Conservation (phyloP, 2,888 invertebrate species). For the Volucella bombylans region DNA sequence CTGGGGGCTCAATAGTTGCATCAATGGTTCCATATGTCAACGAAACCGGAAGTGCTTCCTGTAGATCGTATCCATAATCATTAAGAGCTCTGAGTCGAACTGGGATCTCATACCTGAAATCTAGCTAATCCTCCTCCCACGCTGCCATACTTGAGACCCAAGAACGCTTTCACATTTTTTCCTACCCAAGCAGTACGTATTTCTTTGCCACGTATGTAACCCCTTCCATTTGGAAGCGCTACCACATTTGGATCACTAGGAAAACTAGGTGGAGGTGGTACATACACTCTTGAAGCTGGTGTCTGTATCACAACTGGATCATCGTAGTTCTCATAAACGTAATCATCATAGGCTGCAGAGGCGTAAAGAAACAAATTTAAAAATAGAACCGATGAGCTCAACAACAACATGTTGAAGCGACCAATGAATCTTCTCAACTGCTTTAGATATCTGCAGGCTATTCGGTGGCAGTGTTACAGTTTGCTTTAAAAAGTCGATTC, state of each 20-base stretch:
- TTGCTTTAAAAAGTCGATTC: slow-evolving; percentile 3
- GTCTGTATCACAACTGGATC: background rate
- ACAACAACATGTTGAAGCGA: slow-evolving; percentile 27
- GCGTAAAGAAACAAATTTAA: background rate
- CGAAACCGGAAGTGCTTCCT: slow-evolving; percentile 36
- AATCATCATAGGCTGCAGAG: slow-evolving; percentile 20
- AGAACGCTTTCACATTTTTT: slow-evolving; percentile 78
- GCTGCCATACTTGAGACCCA: slow-evolving; percentile 79
- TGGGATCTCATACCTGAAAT: slow-evolving; percentile 77
- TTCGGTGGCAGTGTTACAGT: background rate
- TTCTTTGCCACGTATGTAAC: slow-evolving; percentile 76
- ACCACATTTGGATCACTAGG: slow-evolving; percentile 71
- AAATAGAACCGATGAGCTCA: background rate
- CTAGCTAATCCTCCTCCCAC: slow-evolving; percentile 78
- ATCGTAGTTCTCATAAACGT: slow-evolving; percentile 42
- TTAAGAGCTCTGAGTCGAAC: background rate
- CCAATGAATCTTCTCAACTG: slow-evolving; percentile 19
- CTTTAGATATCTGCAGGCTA: background rate
- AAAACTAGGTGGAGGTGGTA: slow-evolving; percentile 28
- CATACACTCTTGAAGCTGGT: slow-evolving; percentile 9
- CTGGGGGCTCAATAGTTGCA: slow-evolving; percentile 77
- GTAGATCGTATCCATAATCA: background rate
- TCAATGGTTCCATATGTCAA: slow-evolving; percentile 72
- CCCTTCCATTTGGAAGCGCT: slow-evolving; percentile 77
- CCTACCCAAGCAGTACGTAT: slow-evolving; percentile 76